A percentile compares a stretch with the other conserved stretches of the same genome.
These are phyloP conservation scores for Micromussa lordhowensis DNA, from an alignment of 92 coral and sea anemone genomes.

Conservation along the genomic window DNA sequence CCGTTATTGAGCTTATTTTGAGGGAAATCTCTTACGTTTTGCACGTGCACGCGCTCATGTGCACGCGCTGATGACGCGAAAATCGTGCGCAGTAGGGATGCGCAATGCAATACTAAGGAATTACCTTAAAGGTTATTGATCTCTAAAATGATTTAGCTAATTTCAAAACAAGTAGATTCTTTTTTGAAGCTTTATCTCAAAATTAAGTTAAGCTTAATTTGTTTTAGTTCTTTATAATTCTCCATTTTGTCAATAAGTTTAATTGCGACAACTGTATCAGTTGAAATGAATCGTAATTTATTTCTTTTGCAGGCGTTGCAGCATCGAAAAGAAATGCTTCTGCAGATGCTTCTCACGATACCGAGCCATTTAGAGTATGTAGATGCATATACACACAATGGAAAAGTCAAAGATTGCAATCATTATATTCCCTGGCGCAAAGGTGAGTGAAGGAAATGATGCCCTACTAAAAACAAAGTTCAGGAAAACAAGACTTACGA, in stretches of 20 bases:
- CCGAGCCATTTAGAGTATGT: constrained; percentile 82
- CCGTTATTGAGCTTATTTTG: no score
- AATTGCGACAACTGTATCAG: not conserved
- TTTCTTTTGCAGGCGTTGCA: constrained; percentile 67
- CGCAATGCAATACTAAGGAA: no score
- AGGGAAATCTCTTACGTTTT: no score
- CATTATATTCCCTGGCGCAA: constrained; percentile 57
- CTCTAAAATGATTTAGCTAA: not conserved
- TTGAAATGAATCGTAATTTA: not conserved
- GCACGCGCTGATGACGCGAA: no score
- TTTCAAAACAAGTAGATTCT: not conserved
- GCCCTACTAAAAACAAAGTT: not conserved
- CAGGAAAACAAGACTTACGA: not conserved
- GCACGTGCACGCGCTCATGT: no score
- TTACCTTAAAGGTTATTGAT: not conserved
- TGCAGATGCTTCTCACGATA: constrained; percentile 74
- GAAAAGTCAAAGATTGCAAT: constrained; percentile 33
- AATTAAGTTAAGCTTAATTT: not conserved
- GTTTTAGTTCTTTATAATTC: not conserved
- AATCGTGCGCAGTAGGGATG: no score
- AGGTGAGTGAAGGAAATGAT: constrained; percentile 39
- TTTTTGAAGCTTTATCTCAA: not conserved
- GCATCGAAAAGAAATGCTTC: constrained; percentile 59
- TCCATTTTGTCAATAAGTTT: not conserved
- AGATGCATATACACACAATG: constrained; percentile 73